Evolutionary conservation across 1,140 invertebrate genomes (phyloP).

Genomic region (Chlorops oryzae): DNA sequence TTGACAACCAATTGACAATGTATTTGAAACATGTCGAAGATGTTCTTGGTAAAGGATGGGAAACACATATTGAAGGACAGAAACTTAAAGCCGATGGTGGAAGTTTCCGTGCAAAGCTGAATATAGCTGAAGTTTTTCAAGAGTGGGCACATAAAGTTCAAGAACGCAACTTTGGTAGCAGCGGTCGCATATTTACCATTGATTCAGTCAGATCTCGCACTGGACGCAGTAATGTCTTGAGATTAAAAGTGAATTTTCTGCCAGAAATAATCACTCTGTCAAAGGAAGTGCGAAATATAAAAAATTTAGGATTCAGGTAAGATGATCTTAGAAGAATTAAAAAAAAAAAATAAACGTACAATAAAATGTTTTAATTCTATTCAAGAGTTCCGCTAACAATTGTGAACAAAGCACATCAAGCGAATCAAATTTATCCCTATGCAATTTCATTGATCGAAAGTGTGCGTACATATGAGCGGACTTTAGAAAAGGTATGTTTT

Average conservation of each 20-base stretch:
- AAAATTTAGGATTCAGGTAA: slow-evolving; percentile 84
- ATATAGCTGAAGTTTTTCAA: slow-evolving; percentile 95
- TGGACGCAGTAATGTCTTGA: slow-evolving; percentile 82
- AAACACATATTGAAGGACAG: slow-evolving; percentile 97
- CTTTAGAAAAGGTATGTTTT: slow-evolving; percentile 82
- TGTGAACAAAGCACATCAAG: slow-evolving; percentile 98
- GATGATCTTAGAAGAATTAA: not conserved
- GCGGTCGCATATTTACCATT: slow-evolving; percentile 91
- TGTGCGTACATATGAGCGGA: slow-evolving; percentile 92
- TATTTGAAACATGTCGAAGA: slow-evolving; percentile 96
- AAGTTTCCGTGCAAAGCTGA: slow-evolving; percentile 91
- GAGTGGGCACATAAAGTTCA: slow-evolving; percentile 96
- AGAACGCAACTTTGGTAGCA: slow-evolving; percentile 87
- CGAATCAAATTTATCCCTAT: slow-evolving; percentile 97
- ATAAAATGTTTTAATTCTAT: not conserved
- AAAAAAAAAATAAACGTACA: not conserved
- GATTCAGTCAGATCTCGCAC: slow-evolving; percentile 75
- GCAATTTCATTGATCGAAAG: slow-evolving; percentile 98
- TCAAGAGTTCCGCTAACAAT: slow-evolving; percentile 88
- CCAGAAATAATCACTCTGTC: slow-evolving; percentile 97
- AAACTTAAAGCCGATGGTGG: slow-evolving; percentile 97
- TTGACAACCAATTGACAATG: slow-evolving; percentile 95
- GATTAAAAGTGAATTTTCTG: slow-evolving; percentile 93
- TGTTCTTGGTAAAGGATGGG: slow-evolving; percentile 97
- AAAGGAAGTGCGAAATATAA: slow-evolving; percentile 97